These are phyloP conservation scores for Hiodon tergisus DNA, from an alignment of 2,113 vertebrate species.

Conservation along the genomic window DNA sequence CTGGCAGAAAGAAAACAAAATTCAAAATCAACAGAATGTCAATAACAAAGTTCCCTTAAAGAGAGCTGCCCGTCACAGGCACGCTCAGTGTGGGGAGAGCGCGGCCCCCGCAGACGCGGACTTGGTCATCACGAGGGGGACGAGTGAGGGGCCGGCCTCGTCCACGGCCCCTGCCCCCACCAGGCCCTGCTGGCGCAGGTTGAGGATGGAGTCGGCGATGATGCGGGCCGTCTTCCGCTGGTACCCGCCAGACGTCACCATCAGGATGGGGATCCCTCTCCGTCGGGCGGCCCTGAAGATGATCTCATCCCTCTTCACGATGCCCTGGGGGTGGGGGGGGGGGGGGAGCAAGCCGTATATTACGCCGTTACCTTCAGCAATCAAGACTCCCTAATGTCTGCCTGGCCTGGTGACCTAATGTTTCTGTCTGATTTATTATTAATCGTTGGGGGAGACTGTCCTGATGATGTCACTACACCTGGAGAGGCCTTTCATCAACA, in stretches of 20 bases:
- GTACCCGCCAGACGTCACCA: constrained; percentile 92
- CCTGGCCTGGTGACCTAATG: background rate
- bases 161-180: constrained; percentile 52
- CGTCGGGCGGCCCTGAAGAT: constrained; percentile 75
- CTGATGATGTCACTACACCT: no score
- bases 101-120: constrained; percentile 40
- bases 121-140: constrained; percentile 44
- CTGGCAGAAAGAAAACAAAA: background rate
- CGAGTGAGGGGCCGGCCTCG: constrained; percentile 44
- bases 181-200: constrained; percentile 71
- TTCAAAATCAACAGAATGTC: constrained; percentile 3
- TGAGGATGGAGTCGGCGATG: constrained; percentile 94
- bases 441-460: no score
- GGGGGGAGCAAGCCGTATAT: background rate
- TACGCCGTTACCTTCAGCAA: background rate
- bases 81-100: constrained; percentile 41
- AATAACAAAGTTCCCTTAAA: background rate
- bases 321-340: constrained; percentile 64
- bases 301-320: constrained; percentile 81
- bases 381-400: background rate
- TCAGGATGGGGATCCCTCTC: constrained; percentile 77
- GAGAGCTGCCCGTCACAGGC: background rate
- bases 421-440: background rate
- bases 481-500: no score
- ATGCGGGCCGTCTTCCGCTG: constrained; percentile 88